Evolutionary conservation across 2,113 vertebrate genomes (phyloP), one percentile per base, ranked within the genome.

Genomic region (Cyphomyrus plagiostoma): DNA sequence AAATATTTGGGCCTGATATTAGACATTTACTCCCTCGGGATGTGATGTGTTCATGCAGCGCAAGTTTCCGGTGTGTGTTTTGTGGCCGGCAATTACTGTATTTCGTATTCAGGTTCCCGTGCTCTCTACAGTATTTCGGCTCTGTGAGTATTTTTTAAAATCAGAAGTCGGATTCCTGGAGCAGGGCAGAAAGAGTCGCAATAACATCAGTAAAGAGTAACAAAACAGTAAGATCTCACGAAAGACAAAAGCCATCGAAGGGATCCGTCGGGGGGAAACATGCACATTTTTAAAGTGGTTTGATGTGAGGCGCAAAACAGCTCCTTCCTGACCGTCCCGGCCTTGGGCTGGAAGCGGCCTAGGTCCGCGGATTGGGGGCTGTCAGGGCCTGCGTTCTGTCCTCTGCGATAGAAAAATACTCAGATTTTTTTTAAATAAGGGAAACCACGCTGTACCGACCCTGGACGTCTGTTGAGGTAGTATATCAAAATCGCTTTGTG

Each of bases 71-170:
- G 92, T 92, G 74, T 92, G 91, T 89, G 89, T 90, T 90, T 90
- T 89, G 91, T 91, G 89, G 88, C 23, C 92, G 93, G 91, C 92
- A 92, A 91, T 93, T 56, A 56, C 86, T 26, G 50, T 93, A 93
- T 91, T 93, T 89, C 89, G 89, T 95, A 94, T 95, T 94, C 95
- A 94, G 94, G 95, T 96, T 96, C 94, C 94, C 92, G 94, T 93
- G 94, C 91, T 42, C 92, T 92, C 91, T 92, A 90, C 91, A 91
- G 90, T 50, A 70, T 91, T 91, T 93, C 92, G 52, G 82, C 89
- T 87, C 90, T 52, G 49, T 85, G 86, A 86, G 86, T 56, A 42
- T 77, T 89, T 91, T 84, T 80, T 89, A 49, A 89, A 90, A 39
- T 58, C 77, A 88, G 74, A 90, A 4, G 89, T 74, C 15, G 90